Conservation (phyloP, 2,888 invertebrate species). For the Cephus rjabovi region DNA sequence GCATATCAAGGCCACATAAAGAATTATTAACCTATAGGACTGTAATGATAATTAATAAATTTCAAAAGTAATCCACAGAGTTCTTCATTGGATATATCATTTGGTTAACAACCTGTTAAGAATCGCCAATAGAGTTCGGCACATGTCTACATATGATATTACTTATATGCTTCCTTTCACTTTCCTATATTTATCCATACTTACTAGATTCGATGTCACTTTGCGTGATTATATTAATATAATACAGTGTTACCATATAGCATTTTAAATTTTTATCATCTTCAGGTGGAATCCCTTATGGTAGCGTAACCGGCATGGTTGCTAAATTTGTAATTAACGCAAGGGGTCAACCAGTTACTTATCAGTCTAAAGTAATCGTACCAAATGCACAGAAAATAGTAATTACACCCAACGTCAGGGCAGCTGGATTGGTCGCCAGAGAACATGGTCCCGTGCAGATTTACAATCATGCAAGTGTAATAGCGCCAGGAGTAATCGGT, state of each 20-base stretch:
- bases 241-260: background rate
- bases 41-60: background rate
- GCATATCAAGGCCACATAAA: background rate
- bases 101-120: background rate
- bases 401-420: constrained; percentile 44
- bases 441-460: constrained; percentile 47
- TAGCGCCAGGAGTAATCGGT: constrained; percentile 49
- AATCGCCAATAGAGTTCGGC: constrained; percentile 6
- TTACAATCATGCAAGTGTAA: constrained; percentile 48
- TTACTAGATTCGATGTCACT: background rate
- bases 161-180: constrained; percentile 6
- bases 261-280: background rate
- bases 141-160: background rate
- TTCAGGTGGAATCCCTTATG: constrained; percentile 75
- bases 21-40: background rate
- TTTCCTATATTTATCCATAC: constrained; percentile 25
- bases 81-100: background rate
- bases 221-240: background rate
- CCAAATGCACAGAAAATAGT: constrained; percentile 23
- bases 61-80: background rate
- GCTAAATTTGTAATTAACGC: constrained; percentile 65
- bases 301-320: constrained; percentile 73
- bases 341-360: background rate
- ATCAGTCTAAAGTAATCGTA: background rate
- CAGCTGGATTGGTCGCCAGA: constrained; percentile 31